phyloP scores from a whole-genome alignment of 2,797 vertebrate genomes.

The Gymnocypris eckloni region DNA sequence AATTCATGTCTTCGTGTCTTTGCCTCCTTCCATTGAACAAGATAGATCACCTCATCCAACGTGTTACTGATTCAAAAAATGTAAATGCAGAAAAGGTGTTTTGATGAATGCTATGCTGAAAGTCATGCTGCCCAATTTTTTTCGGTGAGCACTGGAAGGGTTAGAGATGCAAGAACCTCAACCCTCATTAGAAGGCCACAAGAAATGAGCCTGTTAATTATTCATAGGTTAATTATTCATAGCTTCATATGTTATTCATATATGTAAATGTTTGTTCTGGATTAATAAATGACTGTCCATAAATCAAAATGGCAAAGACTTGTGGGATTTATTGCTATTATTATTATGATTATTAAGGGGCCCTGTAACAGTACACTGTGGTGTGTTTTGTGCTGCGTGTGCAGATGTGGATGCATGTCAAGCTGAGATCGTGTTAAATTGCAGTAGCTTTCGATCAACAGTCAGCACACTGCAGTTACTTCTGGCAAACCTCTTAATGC shows the following conservation, averaged over 20 bases:
- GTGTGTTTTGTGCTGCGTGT: not conserved
- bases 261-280: conserved; percentile 72
- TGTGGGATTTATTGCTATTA: conserved; percentile 69
- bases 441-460: conserved; percentile 40
- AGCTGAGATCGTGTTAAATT: conserved; percentile 20
- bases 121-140: not conserved
- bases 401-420: not conserved
- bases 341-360: conserved; percentile 67
- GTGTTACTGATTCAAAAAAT: conserved; percentile 33
- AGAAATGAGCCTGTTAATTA: conserved; percentile 59
- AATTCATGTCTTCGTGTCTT: conserved; percentile 47
- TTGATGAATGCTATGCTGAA: conserved; percentile 27
- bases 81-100: conserved; percentile 23
- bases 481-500: conserved; percentile 40
- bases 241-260: conserved; percentile 48
- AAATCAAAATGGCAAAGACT: conserved; percentile 63
- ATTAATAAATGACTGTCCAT: conserved; percentile 64
- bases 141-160: conserved; percentile 9
- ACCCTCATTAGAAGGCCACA: conserved; percentile 34
- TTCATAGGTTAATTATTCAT: conserved; percentile 46
- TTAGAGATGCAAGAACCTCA: conserved; percentile 16
- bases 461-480: conserved; percentile 38
- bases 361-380: conserved; percentile 11
- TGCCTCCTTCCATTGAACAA: conserved; percentile 34
- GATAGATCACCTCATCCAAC: conserved; percentile 39